phyloP scores from a whole-genome alignment of 1,140 invertebrate genomes.

The Neodiprion lecontei region DNA sequence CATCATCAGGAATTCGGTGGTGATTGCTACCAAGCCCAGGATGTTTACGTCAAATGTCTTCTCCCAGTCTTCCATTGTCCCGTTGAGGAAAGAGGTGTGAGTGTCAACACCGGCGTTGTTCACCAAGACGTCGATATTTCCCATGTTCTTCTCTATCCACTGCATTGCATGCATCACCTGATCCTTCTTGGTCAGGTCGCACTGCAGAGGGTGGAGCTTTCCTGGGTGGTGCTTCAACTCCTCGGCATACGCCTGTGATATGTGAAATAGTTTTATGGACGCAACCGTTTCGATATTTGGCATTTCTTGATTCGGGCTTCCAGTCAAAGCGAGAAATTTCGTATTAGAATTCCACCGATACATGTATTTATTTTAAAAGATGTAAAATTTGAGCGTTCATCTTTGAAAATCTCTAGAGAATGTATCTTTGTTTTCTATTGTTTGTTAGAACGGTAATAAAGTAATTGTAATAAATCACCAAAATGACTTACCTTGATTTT shows the following conservation, averaged over 20 bases:
- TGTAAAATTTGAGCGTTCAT: not conserved
- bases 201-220: conserved; percentile 58
- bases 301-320: too few species aligned
- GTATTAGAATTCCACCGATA: not conserved
- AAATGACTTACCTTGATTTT: conserved; percentile 47
- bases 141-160: conserved; percentile 51
- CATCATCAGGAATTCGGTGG: conserved; percentile 68
- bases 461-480: too few species aligned
- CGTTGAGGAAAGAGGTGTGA: conserved; percentile 36
- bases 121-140: conserved; percentile 60
- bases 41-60: conserved; percentile 73
- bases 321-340: too few species aligned
- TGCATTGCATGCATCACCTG: conserved; percentile 59
- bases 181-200: conserved; percentile 59
- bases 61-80: conserved; percentile 59
- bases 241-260: conserved; percentile 4
- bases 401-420: too few species aligned
- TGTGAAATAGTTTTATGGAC: too few species aligned
- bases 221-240: conserved; percentile 25
- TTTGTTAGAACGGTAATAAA: too few species aligned
- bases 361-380: not conserved
- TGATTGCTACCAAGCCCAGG: conserved; percentile 70
- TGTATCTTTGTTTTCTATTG: too few species aligned
- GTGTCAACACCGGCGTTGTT: conserved; percentile 64
- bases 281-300: too few species aligned